Evolutionary conservation across 2,113 vertebrate genomes (phyloP).

Genomic region (Datnioides undecimradiatus): DNA sequence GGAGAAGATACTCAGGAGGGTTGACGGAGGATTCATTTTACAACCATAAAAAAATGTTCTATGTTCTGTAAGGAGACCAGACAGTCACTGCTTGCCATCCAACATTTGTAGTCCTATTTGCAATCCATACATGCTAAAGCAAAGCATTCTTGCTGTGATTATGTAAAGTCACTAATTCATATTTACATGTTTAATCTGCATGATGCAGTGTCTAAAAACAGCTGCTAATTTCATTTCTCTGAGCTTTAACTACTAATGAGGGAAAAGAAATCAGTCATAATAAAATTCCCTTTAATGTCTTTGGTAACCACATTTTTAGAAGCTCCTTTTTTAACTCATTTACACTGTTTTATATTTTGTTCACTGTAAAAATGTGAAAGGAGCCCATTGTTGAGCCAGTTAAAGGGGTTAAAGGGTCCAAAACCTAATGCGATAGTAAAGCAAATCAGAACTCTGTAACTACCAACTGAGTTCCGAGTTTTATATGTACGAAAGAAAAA

Average conservation of each 20-base stretch:
- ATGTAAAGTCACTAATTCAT: background rate
- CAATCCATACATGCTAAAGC: background rate
- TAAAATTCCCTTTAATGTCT: background rate
- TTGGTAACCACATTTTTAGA: no score
- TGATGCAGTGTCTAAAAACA: no score
- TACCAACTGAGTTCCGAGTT: no score
- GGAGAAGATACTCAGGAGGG: conserved; percentile 1
- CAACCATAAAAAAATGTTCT: background rate
- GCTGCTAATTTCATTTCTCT: conserved; percentile 2
- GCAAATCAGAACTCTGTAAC: no score
- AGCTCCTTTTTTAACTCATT: no score
- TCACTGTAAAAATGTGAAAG: background rate
- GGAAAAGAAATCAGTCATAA: background rate
- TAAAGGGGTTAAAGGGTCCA: background rate
- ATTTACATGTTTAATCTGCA: conserved; percentile 7
- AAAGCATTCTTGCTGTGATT: background rate
- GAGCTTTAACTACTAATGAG: background rate
- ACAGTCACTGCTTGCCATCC: background rate
- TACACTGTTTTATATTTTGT: background rate
- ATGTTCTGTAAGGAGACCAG: background rate
- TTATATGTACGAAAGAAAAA: no score
- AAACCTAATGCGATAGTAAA: background rate
- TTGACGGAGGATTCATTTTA: conserved; percentile 11
- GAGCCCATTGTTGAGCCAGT: background rate
- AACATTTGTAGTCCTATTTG: background rate